Conservation (phyloP, 2,888 invertebrate genomes). For the Leptarthrus brevirostris region DNA sequence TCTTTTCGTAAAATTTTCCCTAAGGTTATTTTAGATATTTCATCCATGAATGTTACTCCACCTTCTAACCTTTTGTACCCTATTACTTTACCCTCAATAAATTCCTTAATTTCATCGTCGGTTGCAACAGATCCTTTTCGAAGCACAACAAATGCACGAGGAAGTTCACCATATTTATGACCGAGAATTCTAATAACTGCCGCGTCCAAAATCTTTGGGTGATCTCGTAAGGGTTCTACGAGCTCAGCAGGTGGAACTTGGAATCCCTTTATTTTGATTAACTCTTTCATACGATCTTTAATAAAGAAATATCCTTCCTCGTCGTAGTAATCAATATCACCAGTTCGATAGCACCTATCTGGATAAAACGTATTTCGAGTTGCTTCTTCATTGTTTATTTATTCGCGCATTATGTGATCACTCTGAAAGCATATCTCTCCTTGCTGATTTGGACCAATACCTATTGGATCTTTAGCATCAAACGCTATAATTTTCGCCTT, state of each 20-base stretch:
- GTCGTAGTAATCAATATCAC: constrained; percentile 75
- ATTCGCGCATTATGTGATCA: constrained; percentile 86
- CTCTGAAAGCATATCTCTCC: constrained; percentile 83
- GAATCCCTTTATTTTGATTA: constrained; percentile 82
- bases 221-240: constrained; percentile 69
- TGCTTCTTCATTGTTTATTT: constrained; percentile 79
- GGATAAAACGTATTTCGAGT: constrained; percentile 75
- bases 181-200: constrained; percentile 87
- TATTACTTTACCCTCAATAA: constrained; percentile 76
- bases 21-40: constrained; percentile 79
- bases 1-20: constrained; percentile 81
- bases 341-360: constrained; percentile 80
- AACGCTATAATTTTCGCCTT: constrained; percentile 73
- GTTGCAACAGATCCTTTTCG: constrained; percentile 67
- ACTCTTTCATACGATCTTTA: constrained; percentile 82
- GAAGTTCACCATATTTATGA: constrained; percentile 76
- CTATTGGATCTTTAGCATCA: constrained; percentile 63
- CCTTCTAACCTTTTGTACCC: constrained; percentile 79
- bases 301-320: constrained; percentile 76
- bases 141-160: constrained; percentile 78
- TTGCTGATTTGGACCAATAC: constrained; percentile 71
- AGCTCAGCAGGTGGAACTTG: constrained; percentile 92
- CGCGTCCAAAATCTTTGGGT: constrained; percentile 79
- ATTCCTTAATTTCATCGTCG: constrained; percentile 72
- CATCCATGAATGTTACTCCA: constrained; percentile 75